Evolutionary conservation across 1,140 invertebrate species (phyloP).

Genomic region (Gonatopus flavifemur): DNA sequence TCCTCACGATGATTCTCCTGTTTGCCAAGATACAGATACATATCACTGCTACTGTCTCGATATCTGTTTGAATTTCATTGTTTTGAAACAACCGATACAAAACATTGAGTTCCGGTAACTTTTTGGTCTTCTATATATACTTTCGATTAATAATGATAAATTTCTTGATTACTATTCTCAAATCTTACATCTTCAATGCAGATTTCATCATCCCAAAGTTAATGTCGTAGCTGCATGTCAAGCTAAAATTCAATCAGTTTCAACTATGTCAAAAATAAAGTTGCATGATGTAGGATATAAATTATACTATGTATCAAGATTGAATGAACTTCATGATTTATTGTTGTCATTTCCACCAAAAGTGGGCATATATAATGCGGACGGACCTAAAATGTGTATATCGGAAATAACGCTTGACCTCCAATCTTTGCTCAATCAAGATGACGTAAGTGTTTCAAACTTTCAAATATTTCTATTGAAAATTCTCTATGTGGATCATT

Average conservation of each 20-base stretch:
- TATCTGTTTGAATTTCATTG: slow-evolving; percentile 38
- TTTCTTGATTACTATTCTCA: no score
- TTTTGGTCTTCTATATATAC: not conserved
- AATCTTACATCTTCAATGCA: slow-evolving; percentile 18
- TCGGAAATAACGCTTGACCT: slow-evolving; percentile 39
- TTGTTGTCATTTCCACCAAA: slow-evolving; percentile 49
- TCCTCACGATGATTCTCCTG: slow-evolving; percentile 21
- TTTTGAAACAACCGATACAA: slow-evolving; percentile 25
- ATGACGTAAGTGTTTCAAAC: slow-evolving; percentile 36
- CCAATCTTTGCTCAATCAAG: slow-evolving; percentile 34
- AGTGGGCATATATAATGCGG: slow-evolving; percentile 47
- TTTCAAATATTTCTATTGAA: not conserved
- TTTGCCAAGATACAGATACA: slow-evolving; percentile 33
- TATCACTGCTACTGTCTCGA: slow-evolving; percentile 47
- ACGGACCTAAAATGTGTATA: slow-evolving; percentile 32
- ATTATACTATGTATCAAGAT: slow-evolving; percentile 53
- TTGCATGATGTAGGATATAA: slow-evolving; percentile 52
- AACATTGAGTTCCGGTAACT: slow-evolving; percentile 47
- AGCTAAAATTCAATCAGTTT: slow-evolving; percentile 30
- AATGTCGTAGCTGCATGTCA: slow-evolving; percentile 38
- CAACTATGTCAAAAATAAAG: slow-evolving; percentile 36
- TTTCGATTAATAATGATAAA: no score
- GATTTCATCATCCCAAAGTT: slow-evolving; percentile 56
- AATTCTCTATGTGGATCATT: not conserved
- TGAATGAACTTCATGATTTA: slow-evolving; percentile 47